Evolutionary conservation across 1,140 invertebrate genomes (phyloP).

Genomic region (Danaus plexippus): DNA sequence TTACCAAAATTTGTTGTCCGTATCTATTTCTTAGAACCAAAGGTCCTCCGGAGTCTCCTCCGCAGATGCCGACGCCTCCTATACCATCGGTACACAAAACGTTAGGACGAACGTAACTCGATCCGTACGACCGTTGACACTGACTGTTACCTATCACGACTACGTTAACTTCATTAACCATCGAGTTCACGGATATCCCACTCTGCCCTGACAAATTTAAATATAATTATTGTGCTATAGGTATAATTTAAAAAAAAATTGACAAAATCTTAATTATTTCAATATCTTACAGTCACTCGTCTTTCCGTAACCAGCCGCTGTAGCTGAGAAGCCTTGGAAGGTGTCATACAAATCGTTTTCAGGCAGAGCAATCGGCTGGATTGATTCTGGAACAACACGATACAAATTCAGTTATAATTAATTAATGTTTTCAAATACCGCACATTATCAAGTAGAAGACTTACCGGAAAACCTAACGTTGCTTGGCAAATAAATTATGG

Average conservation of each 20-base stretch:
- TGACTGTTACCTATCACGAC: slow-evolving; percentile 27
- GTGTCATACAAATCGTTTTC: slow-evolving; percentile 7
- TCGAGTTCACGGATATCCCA: slow-evolving; percentile 13
- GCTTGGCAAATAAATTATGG: slow-evolving; percentile 41
- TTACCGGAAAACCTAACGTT: slow-evolving; percentile 30
- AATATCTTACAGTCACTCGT: slow-evolving; percentile 14
- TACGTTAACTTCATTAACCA: slow-evolving; percentile 28
- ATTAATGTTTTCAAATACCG: too few species aligned
- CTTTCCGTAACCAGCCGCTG: slow-evolving; percentile 13
- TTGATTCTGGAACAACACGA: slow-evolving; percentile 3
- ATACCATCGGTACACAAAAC: slow-evolving; percentile 41
- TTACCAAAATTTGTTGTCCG: slow-evolving; percentile 34
- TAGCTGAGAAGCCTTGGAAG: slow-evolving; percentile 8
- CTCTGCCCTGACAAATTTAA: slow-evolving; percentile 20
- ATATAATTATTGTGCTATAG: neutral
- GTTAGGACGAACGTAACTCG: slow-evolving; percentile 14
- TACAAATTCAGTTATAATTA: too few species aligned
- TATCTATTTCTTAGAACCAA: slow-evolving; percentile 22
- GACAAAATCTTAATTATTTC: neutral
- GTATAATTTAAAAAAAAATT: neutral
- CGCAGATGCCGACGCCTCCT: slow-evolving; percentile 42
- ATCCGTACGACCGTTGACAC: slow-evolving; percentile 24
- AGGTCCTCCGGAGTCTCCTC: slow-evolving; percentile 50
- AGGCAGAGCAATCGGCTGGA: slow-evolving; percentile 8
- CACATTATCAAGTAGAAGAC: neutral